A percentile compares a stretch with the other conserved stretches of the same genome.
These are phyloP conservation scores for Ormyrus nitidulus DNA, from an alignment of 2,888 invertebrate genomes.

Conservation along the genomic window DNA sequence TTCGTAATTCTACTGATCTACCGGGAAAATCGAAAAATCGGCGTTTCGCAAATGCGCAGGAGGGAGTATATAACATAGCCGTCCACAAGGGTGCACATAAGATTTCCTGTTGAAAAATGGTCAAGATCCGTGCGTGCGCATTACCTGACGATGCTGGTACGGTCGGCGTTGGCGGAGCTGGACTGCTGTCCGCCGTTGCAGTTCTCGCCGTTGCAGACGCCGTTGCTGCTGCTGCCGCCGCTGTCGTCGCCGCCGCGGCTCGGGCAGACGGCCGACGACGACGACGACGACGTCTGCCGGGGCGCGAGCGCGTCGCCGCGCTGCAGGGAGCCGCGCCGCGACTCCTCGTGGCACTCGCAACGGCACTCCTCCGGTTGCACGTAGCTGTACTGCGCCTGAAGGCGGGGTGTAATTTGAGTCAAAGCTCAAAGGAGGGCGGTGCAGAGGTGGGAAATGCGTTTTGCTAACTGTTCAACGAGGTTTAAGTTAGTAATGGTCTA, in stretches of 20 bases:
- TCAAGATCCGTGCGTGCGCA: slow-evolving; percentile 59
- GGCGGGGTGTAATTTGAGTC: too few relatives aligned
- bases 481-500: too few relatives aligned
- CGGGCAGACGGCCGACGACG: background rate
- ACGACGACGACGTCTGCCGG: background rate
- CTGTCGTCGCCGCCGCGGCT: slow-evolving; percentile 62
- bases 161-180: slow-evolving; percentile 62
- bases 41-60: too few relatives aligned
- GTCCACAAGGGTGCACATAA: too few relatives aligned
- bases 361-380: slow-evolving; percentile 92
- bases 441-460: too few relatives aligned
- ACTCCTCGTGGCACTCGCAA: slow-evolving; percentile 88
- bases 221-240: slow-evolving; percentile 65
- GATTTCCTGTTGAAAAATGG: slow-evolving; percentile 49
- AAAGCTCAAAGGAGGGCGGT: too few relatives aligned
- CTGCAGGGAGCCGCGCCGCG: slow-evolving; percentile 66
- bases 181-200: slow-evolving; percentile 54
- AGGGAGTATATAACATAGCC: too few relatives aligned
- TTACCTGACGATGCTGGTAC: slow-evolving; percentile 73
- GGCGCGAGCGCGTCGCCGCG: background rate
- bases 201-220: background rate
- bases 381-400: slow-evolving; percentile 81
- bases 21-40: too few relatives aligned
- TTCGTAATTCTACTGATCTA: too few relatives aligned
- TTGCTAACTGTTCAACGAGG: too few relatives aligned